These are phyloP conservation scores for Standfussiana lucernea DNA, from an alignment of 2,888 invertebrate genomes.

Conservation along the genomic window DNA sequence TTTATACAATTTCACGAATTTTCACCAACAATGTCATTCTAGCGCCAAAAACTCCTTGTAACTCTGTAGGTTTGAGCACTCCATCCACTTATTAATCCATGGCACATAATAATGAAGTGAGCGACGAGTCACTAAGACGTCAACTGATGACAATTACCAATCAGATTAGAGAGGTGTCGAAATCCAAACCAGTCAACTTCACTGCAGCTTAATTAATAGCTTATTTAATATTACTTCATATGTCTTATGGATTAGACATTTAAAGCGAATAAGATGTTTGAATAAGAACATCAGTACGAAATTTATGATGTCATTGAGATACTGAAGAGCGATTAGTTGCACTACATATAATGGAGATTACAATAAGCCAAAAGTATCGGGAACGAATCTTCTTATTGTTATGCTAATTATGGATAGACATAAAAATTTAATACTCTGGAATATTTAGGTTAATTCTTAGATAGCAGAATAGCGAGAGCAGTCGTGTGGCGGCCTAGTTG, in stretches of 20 bases:
- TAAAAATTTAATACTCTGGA: neutral
- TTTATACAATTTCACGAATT: neutral
- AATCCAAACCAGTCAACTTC: conserved; percentile 58
- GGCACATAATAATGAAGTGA: conserved; percentile 74
- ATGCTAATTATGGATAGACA: neutral
- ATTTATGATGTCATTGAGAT: conserved; percentile 40
- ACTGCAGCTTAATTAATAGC: conserved; percentile 62
- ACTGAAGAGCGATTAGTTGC: conserved; percentile 35
- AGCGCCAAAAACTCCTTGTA: neutral
- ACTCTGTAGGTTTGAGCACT: conserved; percentile 5
- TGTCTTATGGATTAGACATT: conserved; percentile 27
- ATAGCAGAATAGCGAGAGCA: neutral
- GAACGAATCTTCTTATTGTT: conserved; percentile 27
- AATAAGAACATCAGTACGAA: conserved; percentile 29
- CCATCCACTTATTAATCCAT: conserved; percentile 40
- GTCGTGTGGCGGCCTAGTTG: neutral
- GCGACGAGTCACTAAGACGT: conserved; percentile 66
- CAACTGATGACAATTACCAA: conserved; percentile 74
- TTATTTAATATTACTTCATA: conserved; percentile 54
- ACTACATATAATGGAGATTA: conserved; percentile 43
- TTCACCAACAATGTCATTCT: neutral
- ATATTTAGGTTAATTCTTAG: conserved; percentile 14
- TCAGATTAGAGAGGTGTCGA: conserved; percentile 74
- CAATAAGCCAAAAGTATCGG: conserved; percentile 48
- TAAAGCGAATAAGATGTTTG: conserved; percentile 43